Evolutionary conservation across 2,888 invertebrate genomes (phyloP).

Genomic region (Schizaphis graminum): DNA sequence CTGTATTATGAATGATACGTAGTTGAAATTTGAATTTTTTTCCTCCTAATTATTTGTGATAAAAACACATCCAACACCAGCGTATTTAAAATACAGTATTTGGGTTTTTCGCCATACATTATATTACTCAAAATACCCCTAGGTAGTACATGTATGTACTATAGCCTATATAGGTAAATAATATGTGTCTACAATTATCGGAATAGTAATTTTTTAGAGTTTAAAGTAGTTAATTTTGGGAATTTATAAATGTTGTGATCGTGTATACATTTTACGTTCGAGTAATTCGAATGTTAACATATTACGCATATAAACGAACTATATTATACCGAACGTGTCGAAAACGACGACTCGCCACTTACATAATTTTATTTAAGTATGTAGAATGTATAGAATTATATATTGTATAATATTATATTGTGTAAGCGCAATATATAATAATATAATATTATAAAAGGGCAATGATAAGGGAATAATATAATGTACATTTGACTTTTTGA

Average conservation of each 20-base stretch:
- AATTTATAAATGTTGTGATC: neutral
- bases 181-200: neutral
- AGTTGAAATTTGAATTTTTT: neutral
- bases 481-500: neutral
- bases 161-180: too few relatives aligned
- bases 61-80: neutral
- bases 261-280: too few relatives aligned
- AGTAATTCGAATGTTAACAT: too few relatives aligned
- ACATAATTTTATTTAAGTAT: neutral
- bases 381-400: neutral
- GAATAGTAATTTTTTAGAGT: neutral
- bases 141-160: neutral
- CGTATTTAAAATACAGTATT: neutral
- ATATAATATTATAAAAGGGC: neutral
- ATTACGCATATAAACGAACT: too few relatives aligned
- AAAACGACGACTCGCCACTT: neutral
- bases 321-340: neutral
- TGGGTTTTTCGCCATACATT: too few relatives aligned
- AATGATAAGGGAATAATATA: neutral
- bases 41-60: neutral
- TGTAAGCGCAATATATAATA: neutral
- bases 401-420: neutral
- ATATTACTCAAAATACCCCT: neutral
- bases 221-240: neutral
- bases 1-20: neutral